phyloP scores from a whole-genome alignment of 2,797 vertebrate species.

The Naso thynnoides region DNA sequence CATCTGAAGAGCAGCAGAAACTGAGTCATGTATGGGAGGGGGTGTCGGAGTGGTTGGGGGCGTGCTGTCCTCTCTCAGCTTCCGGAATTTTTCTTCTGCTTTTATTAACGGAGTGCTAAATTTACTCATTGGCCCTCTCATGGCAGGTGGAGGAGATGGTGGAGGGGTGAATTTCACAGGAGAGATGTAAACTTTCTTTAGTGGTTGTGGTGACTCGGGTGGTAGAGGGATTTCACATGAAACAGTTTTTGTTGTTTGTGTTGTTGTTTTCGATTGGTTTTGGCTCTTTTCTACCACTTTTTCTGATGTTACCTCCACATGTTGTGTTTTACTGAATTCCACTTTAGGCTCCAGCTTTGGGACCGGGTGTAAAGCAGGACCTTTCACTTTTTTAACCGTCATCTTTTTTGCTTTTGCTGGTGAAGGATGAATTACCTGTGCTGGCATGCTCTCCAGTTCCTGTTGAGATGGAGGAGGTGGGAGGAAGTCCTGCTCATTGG shows the following conservation, averaged over 20 bases:
- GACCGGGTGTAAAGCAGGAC: conserved; percentile 75
- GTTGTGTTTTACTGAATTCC: conserved; percentile 64
- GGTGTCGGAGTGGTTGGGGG: conserved; percentile 73
- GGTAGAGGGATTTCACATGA: conserved; percentile 68
- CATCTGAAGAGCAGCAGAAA: conserved; percentile 75
- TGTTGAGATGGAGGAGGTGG: conserved; percentile 85
- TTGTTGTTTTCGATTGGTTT: conserved; percentile 55
- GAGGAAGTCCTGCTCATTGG: conserved; percentile 74
- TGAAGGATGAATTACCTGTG: conserved; percentile 52
- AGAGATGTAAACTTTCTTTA: conserved; percentile 77
- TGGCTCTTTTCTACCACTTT: conserved; percentile 57
- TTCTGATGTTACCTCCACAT: conserved; percentile 47
- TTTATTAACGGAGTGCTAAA: conserved; percentile 95
- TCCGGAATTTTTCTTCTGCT: conserved; percentile 90
- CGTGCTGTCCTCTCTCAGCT: conserved; percentile 84
- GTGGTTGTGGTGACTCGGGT: conserved; percentile 77
- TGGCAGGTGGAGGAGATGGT: conserved; percentile 79
- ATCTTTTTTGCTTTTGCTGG: conserved; percentile 79
- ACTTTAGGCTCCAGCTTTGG: conserved; percentile 84
- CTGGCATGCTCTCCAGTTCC: conserved; percentile 81
- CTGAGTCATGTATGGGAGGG: conserved; percentile 74
- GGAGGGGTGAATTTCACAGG: conserved; percentile 87
- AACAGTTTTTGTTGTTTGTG: conserved; percentile 54
- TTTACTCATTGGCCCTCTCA: conserved; percentile 86
- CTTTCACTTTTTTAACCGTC: conserved; percentile 83